Percentiles rank a stretch among this genome's conserved stretches.
phyloP scores from a whole-genome alignment of 1,140 invertebrate species.

The Helicorthomorpha holstii region DNA sequence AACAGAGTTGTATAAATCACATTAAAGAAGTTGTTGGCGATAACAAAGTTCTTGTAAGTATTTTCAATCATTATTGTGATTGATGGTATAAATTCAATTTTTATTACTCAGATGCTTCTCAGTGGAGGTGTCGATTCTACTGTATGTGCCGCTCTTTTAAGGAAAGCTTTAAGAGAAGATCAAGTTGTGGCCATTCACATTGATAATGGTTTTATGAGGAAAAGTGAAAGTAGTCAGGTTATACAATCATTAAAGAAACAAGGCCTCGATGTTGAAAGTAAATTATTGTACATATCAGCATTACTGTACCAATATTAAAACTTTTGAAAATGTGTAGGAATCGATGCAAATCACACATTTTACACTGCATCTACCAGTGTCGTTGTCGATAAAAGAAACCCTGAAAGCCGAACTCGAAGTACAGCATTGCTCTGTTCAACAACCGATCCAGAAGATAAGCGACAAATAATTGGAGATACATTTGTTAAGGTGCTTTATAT shows the following conservation, averaged over 20 bases:
- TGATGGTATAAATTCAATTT: constrained; percentile 1
- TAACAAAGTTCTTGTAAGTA: constrained; percentile 81
- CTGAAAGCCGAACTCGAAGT: constrained; percentile 43
- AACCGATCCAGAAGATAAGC: constrained; percentile 84
- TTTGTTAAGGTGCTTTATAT: constrained; percentile 54
- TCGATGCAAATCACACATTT: constrained; percentile 55
- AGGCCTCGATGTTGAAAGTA: constrained; percentile 65
- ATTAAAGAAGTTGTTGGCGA: constrained; percentile 75
- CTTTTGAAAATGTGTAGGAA: constrained; percentile 30
- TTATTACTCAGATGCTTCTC: constrained; percentile 52
- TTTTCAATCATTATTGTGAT: not conserved
- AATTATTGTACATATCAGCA: no score
- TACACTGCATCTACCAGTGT: constrained; percentile 54
- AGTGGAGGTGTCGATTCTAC: constrained; percentile 98
- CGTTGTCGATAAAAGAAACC: constrained; percentile 38
- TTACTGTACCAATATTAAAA: not conserved
- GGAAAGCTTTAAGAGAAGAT: constrained; percentile 70
- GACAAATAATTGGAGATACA: constrained; percentile 97
- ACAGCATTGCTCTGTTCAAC: constrained; percentile 78
- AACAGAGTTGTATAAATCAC: constrained; percentile 82
- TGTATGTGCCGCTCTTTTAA: constrained; percentile 86
- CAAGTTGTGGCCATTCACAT: constrained; percentile 94
- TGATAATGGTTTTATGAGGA: constrained; percentile 98
- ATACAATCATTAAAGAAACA: constrained; percentile 66
- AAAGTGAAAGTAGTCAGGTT: constrained; percentile 80